Evolutionary conservation across 1,140 invertebrate species (phyloP).

Genomic region (Coboldia fuscipes): DNA sequence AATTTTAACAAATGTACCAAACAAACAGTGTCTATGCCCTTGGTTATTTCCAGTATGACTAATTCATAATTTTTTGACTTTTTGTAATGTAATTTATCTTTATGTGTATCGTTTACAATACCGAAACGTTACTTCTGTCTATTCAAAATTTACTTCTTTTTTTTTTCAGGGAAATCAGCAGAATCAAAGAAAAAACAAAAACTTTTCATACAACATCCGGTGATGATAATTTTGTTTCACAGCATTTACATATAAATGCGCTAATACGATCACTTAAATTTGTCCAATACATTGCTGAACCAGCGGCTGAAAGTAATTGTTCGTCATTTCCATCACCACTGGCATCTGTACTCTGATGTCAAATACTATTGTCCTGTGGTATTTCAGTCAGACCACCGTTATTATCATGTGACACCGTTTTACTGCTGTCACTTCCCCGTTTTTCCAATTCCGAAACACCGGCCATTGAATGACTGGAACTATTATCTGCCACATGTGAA

Average conservation of each 20-base stretch:
- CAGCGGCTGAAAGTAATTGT: conserved; percentile 12
- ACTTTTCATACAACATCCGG: conserved; percentile 17
- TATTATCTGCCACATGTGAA: conserved; percentile 3
- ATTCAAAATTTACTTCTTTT: too few species aligned
- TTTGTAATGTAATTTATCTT: too few species aligned
- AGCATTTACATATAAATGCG: conserved; percentile 20
- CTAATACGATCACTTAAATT: conserved; percentile 17
- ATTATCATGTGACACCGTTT: conserved; percentile 1
- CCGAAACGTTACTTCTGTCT: too few species aligned
- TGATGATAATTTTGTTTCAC: conserved; percentile 17
- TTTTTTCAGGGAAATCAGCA: too few species aligned
- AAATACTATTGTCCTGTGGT: conserved; percentile 1
- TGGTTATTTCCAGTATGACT: too few species aligned
- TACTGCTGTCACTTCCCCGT: background rate
- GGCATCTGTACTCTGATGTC: conserved; percentile 10
- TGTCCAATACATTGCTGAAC: conserved; percentile 17
- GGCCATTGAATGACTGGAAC: conserved; percentile 2
- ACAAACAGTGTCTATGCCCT: too few species aligned
- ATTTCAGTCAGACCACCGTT: conserved; percentile 6
- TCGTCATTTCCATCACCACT: background rate
- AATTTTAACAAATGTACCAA: too few species aligned
- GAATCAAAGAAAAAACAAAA: too few species aligned
- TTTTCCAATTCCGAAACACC: conserved; percentile 3
- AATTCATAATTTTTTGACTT: too few species aligned
- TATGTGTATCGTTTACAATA: too few species aligned